phyloP scores from a whole-genome alignment of 2,888 invertebrate genomes.

The Physocephala rufipes region DNA sequence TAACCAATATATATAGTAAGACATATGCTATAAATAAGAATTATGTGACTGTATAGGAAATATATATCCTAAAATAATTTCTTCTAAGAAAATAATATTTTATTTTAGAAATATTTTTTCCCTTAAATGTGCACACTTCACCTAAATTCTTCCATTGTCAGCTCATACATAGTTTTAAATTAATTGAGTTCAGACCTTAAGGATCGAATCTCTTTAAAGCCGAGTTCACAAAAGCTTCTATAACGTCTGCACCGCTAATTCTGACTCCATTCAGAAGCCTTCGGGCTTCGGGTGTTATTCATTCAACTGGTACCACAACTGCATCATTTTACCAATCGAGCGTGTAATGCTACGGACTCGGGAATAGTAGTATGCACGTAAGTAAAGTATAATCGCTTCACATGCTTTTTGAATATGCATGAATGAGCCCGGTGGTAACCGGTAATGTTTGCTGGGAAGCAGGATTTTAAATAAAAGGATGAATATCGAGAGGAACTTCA shows the following conservation, averaged over 20 bases:
- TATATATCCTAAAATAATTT: too few species aligned
- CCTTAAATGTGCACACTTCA: too few species aligned
- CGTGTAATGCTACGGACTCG: constrained; percentile 10
- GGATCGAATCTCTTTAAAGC: not conserved
- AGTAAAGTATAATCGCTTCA: constrained; percentile 20
- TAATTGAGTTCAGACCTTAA: not conserved
- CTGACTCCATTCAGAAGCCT: not conserved
- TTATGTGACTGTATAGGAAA: too few species aligned
- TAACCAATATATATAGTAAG: too few species aligned
- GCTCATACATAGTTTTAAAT: too few species aligned
- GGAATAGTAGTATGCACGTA: not conserved
- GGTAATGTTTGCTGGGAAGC: constrained; percentile 8
- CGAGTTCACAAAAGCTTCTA: too few species aligned
- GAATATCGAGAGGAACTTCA: not conserved
- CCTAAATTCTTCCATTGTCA: too few species aligned
- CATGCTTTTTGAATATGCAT: constrained; percentile 25
- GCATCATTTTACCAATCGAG: constrained; percentile 23
- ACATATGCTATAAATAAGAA: too few species aligned
- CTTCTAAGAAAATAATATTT: too few species aligned
- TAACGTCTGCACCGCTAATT: too few species aligned
- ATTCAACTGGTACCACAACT: not conserved
- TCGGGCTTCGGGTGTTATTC: not conserved
- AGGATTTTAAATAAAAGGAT: not conserved
- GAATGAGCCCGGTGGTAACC: constrained; percentile 22
- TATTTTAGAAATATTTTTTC: not conserved